Evolutionary conservation across 2,888 invertebrate genomes (phyloP).

Genomic region (Archips xylosteana): DNA sequence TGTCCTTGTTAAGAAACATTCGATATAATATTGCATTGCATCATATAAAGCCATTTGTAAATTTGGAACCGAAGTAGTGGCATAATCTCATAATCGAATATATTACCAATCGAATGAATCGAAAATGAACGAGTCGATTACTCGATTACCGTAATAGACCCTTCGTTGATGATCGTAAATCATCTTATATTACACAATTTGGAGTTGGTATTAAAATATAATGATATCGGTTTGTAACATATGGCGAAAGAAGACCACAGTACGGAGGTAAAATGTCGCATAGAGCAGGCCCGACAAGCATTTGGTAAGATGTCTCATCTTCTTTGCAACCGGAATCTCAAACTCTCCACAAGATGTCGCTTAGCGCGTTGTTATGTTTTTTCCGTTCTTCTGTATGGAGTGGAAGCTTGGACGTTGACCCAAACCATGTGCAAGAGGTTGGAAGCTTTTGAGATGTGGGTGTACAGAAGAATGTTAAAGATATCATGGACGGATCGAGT

Average conservation of each 20-base stretch:
- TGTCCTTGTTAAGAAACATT: neutral
- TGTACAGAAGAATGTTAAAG: too few species aligned
- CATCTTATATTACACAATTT: slow-evolving; percentile 7
- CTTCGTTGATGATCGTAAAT: slow-evolving; percentile 12
- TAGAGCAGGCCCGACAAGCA: too few species aligned
- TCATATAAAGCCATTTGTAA: slow-evolving; percentile 4
- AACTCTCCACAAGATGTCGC: too few species aligned
- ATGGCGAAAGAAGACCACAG: neutral
- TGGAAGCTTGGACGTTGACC: too few species aligned
- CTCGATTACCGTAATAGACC: slow-evolving; percentile 20
- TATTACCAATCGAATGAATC: slow-evolving; percentile 15
- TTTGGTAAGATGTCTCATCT: too few species aligned
- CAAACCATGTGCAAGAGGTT: too few species aligned
- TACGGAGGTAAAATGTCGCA: too few species aligned
- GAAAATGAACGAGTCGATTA: slow-evolving; percentile 5
- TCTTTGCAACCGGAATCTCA: too few species aligned
- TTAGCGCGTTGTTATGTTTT: too few species aligned
- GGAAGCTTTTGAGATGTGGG: too few species aligned
- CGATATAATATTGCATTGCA: slow-evolving; percentile 9
- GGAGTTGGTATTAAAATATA: neutral
- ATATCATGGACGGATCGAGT: too few species aligned
- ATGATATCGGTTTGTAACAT: neutral
- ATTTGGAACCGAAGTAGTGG: neutral
- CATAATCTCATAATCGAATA: slow-evolving; percentile 20
- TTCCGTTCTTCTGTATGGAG: too few species aligned